These are phyloP conservation scores for Penaeus chinensis DNA, from an alignment of 1,140 invertebrate genomes.

Conservation along the genomic window DNA sequence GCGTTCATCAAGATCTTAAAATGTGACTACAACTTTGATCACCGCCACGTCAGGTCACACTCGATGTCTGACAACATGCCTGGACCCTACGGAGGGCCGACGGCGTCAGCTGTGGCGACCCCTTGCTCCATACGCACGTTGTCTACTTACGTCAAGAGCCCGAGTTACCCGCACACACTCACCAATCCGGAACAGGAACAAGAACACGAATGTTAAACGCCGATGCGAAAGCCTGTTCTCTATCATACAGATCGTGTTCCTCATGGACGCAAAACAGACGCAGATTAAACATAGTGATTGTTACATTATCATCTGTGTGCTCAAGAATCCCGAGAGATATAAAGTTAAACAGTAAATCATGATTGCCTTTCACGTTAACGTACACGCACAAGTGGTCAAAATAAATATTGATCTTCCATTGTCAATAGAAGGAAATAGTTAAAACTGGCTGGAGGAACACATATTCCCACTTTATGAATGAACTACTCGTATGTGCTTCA, in stretches of 20 bases:
- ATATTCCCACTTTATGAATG: too few species aligned
- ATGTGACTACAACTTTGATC: constrained; percentile 60
- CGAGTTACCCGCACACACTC: constrained; percentile 52
- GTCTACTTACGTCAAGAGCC: constrained; percentile 60
- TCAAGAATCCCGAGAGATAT: too few species aligned
- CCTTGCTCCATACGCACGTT: constrained; percentile 60
- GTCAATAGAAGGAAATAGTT: too few species aligned
- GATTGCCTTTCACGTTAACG: too few species aligned
- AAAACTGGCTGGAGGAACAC: too few species aligned
- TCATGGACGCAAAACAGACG: neutral
- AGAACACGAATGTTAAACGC: constrained; percentile 48
- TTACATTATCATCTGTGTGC: too few species aligned
- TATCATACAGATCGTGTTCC: neutral
- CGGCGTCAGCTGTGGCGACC: constrained; percentile 41
- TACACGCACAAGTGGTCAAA: too few species aligned
- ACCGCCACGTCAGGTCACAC: constrained; percentile 49
- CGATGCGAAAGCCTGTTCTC: neutral
- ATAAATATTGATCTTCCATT: too few species aligned
- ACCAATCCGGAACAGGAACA: constrained; percentile 44
- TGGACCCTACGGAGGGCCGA: constrained; percentile 28
- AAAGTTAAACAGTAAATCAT: too few species aligned
- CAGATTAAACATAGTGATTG: neutral
- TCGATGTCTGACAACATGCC: constrained; percentile 61
- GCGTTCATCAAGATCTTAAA: constrained; percentile 65
- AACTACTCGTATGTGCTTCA: too few species aligned